Base-by-base conservation (phyloP, 2,113 vertebrate genomes). In the Gnathonemus echidnorhynchus region DNA sequence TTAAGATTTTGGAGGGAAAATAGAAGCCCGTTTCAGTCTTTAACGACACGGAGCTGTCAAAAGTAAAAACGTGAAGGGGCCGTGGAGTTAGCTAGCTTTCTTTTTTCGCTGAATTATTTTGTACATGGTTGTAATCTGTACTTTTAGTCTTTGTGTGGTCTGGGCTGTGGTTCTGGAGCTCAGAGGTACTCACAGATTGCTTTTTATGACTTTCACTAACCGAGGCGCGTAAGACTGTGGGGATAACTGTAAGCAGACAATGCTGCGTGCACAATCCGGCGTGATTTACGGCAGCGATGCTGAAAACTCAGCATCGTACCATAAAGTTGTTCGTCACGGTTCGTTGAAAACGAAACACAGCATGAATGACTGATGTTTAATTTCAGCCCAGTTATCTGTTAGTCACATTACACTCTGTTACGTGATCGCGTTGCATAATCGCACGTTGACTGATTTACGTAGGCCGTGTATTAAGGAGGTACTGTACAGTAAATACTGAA, bases 321-420 rank as follows among this genome's bases (percentile, higher is more conserved):
- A 48, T 85, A 85, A 85, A 74, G 88, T 58, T 70, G 27, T 88
- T 70, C 62, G 45, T 88, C 58, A 48, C 66, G 88, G 58, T 74
- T 88, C 62, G 21, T 88, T 88, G 62, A 77, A 49, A 49, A 58
- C 13, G 46, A 88, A 88, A 88, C 45, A 74, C 66, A 27, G 42
- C 66, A 49, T 58, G 58, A 74, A 88, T 74, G 88, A 88, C 53
- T 46, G 88, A 49, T 74, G 58, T 88, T 88, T 74, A 49, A 74
- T 88, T 88, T 88, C n/a, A 88, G 62, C n/a, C 35, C 45, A 88
- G 62, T 88, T 46, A n/a, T 74, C 53, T 88, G 58, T 58, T 88
- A 74, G 45, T 88, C 88, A 52, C 86, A 85, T 85, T 85, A 48
- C 24, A 46, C 42, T 48, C 80, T 85, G 83, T 48, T 46, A 46